These are phyloP conservation scores for Mustelus asterias DNA, from an alignment of 2,113 vertebrate species.

Conservation along the genomic window DNA sequence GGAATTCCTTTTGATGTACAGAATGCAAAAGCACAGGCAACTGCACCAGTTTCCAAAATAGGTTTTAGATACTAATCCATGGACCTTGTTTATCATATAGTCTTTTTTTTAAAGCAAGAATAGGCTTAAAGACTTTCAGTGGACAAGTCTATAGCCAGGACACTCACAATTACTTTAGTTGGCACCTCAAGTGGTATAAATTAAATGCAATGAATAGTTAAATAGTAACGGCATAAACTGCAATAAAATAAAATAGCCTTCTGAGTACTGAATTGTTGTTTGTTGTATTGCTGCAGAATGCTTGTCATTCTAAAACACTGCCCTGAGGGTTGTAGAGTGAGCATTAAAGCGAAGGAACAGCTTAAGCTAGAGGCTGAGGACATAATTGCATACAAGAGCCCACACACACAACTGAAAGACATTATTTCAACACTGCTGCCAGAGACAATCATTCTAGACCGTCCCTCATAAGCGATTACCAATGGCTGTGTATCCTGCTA, in stretches of 20 bases:
- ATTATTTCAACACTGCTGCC: slow-evolving; percentile 15
- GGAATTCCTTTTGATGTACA: not conserved
- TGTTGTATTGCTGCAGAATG: slow-evolving; percentile 18
- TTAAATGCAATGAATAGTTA: slow-evolving; percentile 32
- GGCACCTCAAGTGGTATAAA: not conserved
- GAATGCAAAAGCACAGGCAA: not conserved
- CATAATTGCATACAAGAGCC: slow-evolving; percentile 35
- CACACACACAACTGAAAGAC: slow-evolving; percentile 13
- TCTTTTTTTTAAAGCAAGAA: not conserved
- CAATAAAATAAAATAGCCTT: slow-evolving; percentile 20
- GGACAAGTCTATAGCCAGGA: not conserved
- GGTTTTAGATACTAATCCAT: not conserved
- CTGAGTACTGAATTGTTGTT: slow-evolving; percentile 27
- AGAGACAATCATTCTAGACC: not conserved
- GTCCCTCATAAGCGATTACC: slow-evolving; percentile 10
- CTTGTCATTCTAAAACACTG: not conserved
- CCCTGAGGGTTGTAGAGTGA: slow-evolving; percentile 3
- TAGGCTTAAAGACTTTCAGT: not conserved
- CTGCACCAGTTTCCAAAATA: not conserved
- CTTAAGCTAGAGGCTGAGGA: slow-evolving; percentile 19
- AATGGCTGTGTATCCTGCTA: not conserved
- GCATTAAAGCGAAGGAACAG: slow-evolving; percentile 19
- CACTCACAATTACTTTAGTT: not conserved
- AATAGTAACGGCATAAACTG: slow-evolving; percentile 11
- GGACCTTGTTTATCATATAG: not conserved